phyloP scores from a whole-genome alignment of 2,113 vertebrate genomes.

The Marmota flaviventris region DNA sequence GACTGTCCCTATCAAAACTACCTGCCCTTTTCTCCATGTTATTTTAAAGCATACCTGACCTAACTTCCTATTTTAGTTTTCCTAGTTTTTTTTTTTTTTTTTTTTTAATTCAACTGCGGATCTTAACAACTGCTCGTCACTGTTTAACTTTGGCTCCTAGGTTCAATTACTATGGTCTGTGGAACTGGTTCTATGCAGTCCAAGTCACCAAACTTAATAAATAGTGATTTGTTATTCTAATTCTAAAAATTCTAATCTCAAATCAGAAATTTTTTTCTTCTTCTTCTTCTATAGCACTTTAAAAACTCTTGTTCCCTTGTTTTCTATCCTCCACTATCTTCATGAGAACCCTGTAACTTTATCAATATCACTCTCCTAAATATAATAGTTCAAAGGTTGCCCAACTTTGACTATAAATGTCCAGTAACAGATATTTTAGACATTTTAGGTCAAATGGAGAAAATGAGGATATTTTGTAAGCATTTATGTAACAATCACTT shows the following conservation, averaged over 20 bases:
- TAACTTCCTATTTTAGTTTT: not conserved
- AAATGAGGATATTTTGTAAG: not conserved
- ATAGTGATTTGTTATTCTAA: not conserved
- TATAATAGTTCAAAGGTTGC: not conserved
- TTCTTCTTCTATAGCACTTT: not conserved
- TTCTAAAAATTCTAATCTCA: not conserved
- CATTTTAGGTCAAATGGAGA: not conserved
- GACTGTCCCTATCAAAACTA: not conserved
- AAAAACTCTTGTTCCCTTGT: not conserved
- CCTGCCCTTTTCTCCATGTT: not conserved
- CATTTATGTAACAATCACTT: not conserved
- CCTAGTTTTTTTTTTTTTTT: not conserved
- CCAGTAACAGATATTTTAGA: not conserved
- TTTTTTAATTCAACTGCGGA: not conserved
- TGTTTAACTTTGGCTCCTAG: not conserved
- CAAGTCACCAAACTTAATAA: not conserved
- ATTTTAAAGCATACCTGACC: not conserved
- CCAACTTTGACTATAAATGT: not conserved
- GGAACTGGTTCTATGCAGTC: not conserved
- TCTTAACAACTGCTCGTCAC: not conserved
- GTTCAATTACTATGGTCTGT: not conserved
- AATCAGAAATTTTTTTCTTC: not conserved
- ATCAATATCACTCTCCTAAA: not conserved
- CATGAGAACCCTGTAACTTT: not conserved
- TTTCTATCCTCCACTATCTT: conserved; percentile 2